These are phyloP conservation scores for Aricia agestis DNA, from an alignment of 1,140 invertebrate genomes.

Conservation along the genomic window DNA sequence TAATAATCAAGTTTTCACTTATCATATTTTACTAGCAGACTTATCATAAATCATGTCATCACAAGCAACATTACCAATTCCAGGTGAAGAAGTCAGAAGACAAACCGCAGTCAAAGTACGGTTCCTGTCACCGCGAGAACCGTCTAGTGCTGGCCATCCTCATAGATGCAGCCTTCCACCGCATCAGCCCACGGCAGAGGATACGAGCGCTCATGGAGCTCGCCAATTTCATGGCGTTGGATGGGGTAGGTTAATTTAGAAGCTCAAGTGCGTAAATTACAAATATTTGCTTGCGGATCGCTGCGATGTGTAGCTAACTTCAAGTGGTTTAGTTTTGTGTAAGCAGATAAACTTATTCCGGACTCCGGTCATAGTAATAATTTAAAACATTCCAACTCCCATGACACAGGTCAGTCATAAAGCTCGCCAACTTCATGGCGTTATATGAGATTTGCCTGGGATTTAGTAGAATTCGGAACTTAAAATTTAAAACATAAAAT, in stretches of 20 bases:
- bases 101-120: conserved; percentile 61
- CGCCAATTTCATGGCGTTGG: conserved; percentile 70
- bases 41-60: too few relatives aligned
- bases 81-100: conserved; percentile 71
- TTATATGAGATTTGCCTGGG: conserved; percentile 55
- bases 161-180: conserved; percentile 57
- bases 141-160: conserved; percentile 62
- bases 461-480: not conserved
- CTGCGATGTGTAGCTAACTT: too few relatives aligned
- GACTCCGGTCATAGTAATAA: too few relatives aligned
- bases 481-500: too few relatives aligned
- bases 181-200: conserved; percentile 58
- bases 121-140: conserved; percentile 57
- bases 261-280: not conserved
- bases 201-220: conserved; percentile 68
- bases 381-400: conserved; percentile 47
- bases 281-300: not conserved
- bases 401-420: conserved; percentile 64
- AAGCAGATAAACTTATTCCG: too few relatives aligned
- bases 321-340: too few relatives aligned
- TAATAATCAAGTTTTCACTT: too few relatives aligned
- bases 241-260: conserved; percentile 51
- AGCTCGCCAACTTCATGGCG: conserved; percentile 71
- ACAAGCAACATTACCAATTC: conserved; percentile 17
- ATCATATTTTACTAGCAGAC: too few relatives aligned